Percentiles rank a stretch among this genome's conserved stretches.
Evolutionary conservation across 2,113 vertebrate genomes (phyloP).

Genomic region (Hydrolagus affinis): DNA sequence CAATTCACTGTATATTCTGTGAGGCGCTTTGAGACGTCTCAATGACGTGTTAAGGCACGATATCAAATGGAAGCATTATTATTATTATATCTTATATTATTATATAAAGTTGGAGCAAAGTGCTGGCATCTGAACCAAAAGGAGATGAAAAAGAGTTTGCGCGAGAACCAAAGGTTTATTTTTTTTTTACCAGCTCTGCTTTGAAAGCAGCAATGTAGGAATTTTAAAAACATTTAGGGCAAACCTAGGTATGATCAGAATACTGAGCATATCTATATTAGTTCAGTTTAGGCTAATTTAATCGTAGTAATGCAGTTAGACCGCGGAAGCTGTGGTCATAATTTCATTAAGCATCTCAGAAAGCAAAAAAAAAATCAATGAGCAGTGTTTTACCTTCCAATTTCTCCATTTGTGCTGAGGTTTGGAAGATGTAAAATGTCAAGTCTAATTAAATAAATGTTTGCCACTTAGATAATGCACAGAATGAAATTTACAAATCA

Average conservation of each 20-base stretch:
- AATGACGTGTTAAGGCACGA: too few species aligned
- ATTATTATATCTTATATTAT: too few species aligned
- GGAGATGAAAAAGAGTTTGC: neutral
- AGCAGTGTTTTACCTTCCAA: neutral
- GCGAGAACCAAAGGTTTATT: neutral
- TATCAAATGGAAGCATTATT: too few species aligned
- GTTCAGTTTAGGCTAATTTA: neutral
- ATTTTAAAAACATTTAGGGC: neutral
- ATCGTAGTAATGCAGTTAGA: neutral
- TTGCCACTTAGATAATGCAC: neutral
- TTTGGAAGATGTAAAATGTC: conserved; percentile 1
- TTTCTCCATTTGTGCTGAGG: neutral
- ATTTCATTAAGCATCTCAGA: conserved; percentile 6
- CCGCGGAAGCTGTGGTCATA: neutral
- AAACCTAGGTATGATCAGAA: neutral
- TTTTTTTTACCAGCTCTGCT: neutral
- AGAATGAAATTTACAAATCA: conserved; percentile 5
- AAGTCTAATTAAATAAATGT: conserved; percentile 19
- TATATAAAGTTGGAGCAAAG: too few species aligned
- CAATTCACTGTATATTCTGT: too few species aligned
- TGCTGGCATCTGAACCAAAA: neutral
- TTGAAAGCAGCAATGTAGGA: neutral
- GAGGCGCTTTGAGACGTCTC: too few species aligned
- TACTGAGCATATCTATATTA: neutral
- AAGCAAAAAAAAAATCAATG: conserved; percentile 1